Base-by-base conservation (phyloP, 2,113 vertebrate genomes). In the Daboia siamensis region DNA sequence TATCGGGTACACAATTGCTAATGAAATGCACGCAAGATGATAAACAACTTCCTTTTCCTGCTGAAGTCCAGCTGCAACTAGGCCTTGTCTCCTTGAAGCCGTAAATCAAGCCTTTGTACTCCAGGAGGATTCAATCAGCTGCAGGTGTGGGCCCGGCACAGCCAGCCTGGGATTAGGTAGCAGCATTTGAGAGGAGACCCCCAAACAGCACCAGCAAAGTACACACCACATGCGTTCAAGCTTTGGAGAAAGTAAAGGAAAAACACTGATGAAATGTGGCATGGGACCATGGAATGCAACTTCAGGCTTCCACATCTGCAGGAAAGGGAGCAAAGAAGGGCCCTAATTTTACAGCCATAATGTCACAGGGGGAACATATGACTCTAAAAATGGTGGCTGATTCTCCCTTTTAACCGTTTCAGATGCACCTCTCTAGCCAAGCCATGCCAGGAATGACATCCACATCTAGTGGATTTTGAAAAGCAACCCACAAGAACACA, bases 31-130 rank as follows among this genome's bases (percentile, higher is more conserved):
- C 97, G 96, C 97, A 95, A 97, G 97, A 98, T 99, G 99, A 99
- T 99, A 98, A 98, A 99, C 99, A 98, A 98, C 99, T 99, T 99
- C 99, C 99, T 98, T 98, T 99, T 99, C 99, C 99, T 99, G 98
- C 98, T 97, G 97, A 96, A 98, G 96, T 97, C 98, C 99, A 99
- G 99, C 99, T 99, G 98, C 97, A 98, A 97, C 97, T 94, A 97
- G 98, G 95, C 97, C 97, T 97, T 97, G 98, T 98, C 97, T 98
- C 98, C 98, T 98, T 96, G 94, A 95, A 96, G 98, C 98, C 97
- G 98, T 99, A 98, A 99, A 99, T 99, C 98, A 99, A 97, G 96
- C 96, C 98, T 99, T 99, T 99, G 98, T 98, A 98, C 98, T 99
- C 98, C 98, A 98, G 98, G 98, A 99, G 98, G 98, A 99, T 98